Evolutionary conservation across 2,888 invertebrate species (phyloP).

Genomic region (Drosophila greeni): DNA sequence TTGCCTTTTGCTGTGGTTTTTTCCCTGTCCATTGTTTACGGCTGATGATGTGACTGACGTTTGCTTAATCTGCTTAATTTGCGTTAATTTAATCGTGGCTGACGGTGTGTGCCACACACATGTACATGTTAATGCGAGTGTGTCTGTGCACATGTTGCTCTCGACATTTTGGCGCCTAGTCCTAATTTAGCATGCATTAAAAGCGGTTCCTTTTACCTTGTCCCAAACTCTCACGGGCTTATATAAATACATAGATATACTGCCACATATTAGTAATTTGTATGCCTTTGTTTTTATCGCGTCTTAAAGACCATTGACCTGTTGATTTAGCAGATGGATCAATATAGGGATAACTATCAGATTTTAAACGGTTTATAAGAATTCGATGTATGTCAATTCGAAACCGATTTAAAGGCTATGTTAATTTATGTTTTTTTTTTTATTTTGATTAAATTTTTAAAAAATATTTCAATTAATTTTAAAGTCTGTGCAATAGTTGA

Average conservation of each 20-base stretch:
- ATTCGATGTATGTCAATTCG: not conserved
- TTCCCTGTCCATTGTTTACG: slow-evolving; percentile 47
- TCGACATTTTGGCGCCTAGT: slow-evolving; percentile 40
- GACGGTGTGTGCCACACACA: slow-evolving; percentile 19
- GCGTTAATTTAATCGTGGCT: slow-evolving; percentile 63
- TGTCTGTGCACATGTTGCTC: slow-evolving; percentile 43
- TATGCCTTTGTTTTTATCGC: not conserved
- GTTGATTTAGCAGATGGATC: not conserved
- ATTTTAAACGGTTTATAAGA: not conserved
- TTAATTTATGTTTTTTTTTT: not conserved
- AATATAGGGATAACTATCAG: not conserved
- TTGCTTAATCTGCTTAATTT: slow-evolving; percentile 59
- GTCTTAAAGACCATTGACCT: slow-evolving; percentile 1
- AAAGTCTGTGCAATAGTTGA: not conserved
- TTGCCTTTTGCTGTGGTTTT: slow-evolving; percentile 56
- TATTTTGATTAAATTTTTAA: too few species aligned
- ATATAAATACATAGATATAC: not conserved
- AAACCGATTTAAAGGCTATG: not conserved
- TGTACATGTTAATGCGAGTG: slow-evolving; percentile 2
- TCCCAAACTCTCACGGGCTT: not conserved
- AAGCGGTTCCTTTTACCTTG: slow-evolving; percentile 1
- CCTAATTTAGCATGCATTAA: slow-evolving; percentile 24
- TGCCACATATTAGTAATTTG: slow-evolving; percentile 6
- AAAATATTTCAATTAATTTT: not conserved
- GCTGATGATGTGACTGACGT: slow-evolving; percentile 63